These are phyloP conservation scores for Seira musarum DNA, from an alignment of 2,888 invertebrate genomes.

Conservation along the genomic window DNA sequence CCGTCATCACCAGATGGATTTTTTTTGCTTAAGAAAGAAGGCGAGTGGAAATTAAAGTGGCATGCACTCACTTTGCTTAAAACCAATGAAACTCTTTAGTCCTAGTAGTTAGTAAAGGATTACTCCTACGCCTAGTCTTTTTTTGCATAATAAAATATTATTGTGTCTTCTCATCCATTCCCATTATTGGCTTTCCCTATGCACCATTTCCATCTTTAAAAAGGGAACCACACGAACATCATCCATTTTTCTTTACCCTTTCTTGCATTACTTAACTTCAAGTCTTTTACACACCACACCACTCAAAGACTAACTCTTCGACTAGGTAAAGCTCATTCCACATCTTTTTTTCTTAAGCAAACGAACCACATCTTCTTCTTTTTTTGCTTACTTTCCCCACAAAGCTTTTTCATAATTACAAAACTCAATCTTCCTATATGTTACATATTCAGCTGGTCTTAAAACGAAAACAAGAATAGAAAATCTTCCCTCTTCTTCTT, in stretches of 20 bases:
- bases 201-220: conserved; percentile 35
- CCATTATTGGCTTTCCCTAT: conserved; percentile 16
- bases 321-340: conserved; percentile 21
- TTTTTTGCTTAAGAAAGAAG: conserved; percentile 13
- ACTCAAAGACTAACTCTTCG: not conserved
- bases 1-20: conserved; percentile 52
- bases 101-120: conserved; percentile 21
- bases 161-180: conserved; percentile 12
- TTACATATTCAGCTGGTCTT: conserved; percentile 21
- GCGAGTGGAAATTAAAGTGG: conserved; percentile 43
- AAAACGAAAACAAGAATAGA: conserved; percentile 15
- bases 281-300: not conserved
- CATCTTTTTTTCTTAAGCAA: conserved; percentile 38
- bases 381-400: conserved; percentile 30
- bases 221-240: conserved; percentile 11
- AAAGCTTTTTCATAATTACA: conserved; percentile 51
- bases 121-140: not conserved
- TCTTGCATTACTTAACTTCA: not conserved
- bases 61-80: conserved; percentile 17
- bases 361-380: conserved; percentile 28
- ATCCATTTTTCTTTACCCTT: conserved; percentile 37
- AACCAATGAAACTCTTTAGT: conserved; percentile 39
- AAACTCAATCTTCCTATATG: conserved; percentile 53
- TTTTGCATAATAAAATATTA: conserved; percentile 43
- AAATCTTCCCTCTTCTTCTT: conserved; percentile 18